These are phyloP conservation scores for Lepidothrix coronata DNA, from an alignment of 2,113 vertebrate genomes.

Conservation along the genomic window DNA sequence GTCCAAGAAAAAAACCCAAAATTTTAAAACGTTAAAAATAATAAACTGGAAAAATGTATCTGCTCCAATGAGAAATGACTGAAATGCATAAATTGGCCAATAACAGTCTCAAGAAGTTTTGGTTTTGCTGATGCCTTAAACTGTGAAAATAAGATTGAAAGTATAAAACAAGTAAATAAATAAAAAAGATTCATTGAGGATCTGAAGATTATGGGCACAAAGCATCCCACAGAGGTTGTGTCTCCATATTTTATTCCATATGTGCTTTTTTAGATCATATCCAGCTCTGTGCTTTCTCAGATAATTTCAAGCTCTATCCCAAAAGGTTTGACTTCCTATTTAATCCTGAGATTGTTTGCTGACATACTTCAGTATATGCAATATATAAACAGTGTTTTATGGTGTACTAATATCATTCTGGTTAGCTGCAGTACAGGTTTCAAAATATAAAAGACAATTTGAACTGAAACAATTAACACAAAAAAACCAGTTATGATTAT, in stretches of 20 bases:
- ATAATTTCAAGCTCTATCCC: background rate
- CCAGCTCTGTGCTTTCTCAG: background rate
- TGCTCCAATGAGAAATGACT: background rate
- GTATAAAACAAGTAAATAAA: background rate
- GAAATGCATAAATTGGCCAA: background rate
- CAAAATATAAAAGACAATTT: background rate
- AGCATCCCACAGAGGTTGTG: background rate
- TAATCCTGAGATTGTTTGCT: background rate
- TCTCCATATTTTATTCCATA: background rate
- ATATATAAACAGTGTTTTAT: background rate
- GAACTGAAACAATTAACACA: background rate
- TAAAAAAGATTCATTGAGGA: background rate
- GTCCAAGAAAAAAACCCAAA: background rate
- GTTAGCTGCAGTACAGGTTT: background rate
- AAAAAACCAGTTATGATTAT: rapidly evolving
- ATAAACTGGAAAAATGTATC: constrained; percentile 1
- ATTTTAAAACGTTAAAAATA: constrained; percentile 5
- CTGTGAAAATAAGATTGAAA: background rate
- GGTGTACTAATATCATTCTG: background rate
- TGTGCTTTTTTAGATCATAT: background rate
- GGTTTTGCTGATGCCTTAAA: background rate
- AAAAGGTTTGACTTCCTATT: background rate
- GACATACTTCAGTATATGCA: background rate
- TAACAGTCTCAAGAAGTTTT: background rate
- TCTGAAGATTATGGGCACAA: background rate